Base-by-base conservation (phyloP, 1,140 invertebrate species). In the Druon quercuslanigerum region DNA sequence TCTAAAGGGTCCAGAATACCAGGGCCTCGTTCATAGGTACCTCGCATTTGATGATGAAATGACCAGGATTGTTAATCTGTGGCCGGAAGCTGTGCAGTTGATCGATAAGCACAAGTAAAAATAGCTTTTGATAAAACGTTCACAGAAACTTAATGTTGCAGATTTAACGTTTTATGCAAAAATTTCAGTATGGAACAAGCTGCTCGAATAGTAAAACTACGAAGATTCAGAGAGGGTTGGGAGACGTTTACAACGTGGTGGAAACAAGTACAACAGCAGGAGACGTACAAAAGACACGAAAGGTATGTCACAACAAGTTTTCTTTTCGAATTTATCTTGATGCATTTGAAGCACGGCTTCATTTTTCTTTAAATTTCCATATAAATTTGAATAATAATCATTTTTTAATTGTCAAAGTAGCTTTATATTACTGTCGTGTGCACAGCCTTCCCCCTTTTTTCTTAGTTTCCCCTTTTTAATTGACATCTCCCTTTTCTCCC, bases 11-110 rank as follows among this genome's bases (percentile, higher is more conserved):
- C 89, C 92, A 51, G 89, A 91, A 57, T 94, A 93, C 79, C 91
- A 92, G 76, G 90, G 89, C 51, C 84, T 94, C 40, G 90, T 94
- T 60, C 89, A 92, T 74, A 90, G 92, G 51, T 94, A 93, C 87
- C 86, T 94, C 72, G 91, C 91, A 72, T 94, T 95, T 87, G 93
- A 94, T 72, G 92, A 94, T 83, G 93, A 94, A 84, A 94, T 95
- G 92, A 93, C 92, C 57, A 90, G 91, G 74, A 92, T 94, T 19
- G 91, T 91, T 71, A 91, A 92, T 50, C 86, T 93, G 19, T 94
- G 94, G 92, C 89, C 91, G 25, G 93, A 94, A 76, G 92, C 92
- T 60, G 93, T 93, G 76, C 89, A 92, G n/a, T 87, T 93, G n/a
- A 93, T 94, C 79, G 92, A 93, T 80, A 92, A 93, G 77, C 94